Evolutionary conservation across 2,888 invertebrate species (phyloP).

Genomic region (Steromphala cineraria): DNA sequence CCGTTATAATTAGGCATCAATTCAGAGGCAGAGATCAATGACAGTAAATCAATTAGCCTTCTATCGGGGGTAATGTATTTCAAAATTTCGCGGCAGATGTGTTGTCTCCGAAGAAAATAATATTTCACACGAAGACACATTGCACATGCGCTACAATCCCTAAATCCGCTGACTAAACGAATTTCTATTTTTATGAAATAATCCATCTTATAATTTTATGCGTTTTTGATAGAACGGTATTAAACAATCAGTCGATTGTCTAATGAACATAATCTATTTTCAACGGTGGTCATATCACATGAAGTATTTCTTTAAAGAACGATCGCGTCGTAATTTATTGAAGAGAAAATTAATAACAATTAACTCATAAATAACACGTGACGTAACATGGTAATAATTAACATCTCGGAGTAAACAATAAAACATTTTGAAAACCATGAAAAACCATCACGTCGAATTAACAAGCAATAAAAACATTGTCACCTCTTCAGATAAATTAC

Average conservation of each 20-base stretch:
- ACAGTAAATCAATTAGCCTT: no score
- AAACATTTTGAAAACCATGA: neutral
- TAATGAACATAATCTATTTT: neutral
- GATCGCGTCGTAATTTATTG: neutral
- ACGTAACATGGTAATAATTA: neutral
- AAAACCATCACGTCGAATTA: neutral
- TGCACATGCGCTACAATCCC: no score
- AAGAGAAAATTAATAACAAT: neutral
- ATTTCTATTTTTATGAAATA: conserved; percentile 1
- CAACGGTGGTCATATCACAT: neutral
- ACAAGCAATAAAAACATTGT: neutral
- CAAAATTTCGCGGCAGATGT: no score
- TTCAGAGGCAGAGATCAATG: no score
- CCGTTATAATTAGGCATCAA: no score
- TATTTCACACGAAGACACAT: no score
- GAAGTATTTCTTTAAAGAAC: neutral
- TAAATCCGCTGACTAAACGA: neutral
- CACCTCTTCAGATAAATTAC: neutral
- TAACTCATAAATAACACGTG: neutral
- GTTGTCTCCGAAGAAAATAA: no score
- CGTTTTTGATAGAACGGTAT: neutral
- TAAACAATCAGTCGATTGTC: neutral
- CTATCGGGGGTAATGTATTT: no score
- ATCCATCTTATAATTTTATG: neutral
- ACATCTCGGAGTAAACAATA: neutral